Evolutionary conservation across 2,888 invertebrate species (phyloP), one percentile per base, ranked within the genome.

Genomic region (Archaeoteleia sp.): DNA sequence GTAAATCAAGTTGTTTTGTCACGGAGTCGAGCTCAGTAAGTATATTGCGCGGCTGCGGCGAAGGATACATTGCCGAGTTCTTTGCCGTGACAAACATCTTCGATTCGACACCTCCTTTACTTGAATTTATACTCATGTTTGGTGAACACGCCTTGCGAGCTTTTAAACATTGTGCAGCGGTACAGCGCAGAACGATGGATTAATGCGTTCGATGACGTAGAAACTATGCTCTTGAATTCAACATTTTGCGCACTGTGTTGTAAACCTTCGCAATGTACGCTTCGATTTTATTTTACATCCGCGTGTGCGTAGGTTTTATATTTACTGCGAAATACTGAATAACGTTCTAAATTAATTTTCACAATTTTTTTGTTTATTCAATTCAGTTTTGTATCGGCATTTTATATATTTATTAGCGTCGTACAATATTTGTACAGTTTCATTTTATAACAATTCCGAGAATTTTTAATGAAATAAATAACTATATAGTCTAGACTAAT

Each of bases 1-100:
- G 58, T 69, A 69, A 69, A 69, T 69, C 69, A 69, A 60, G 65
- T 55, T 65, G 65, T 69, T 69, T 69, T 65, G 63, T 60, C 61
- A 55, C 32, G 34, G 37, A 61, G 30, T 49, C 63, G 45, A 46
- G 58, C 53, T 51, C 17, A 29, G 60, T 45, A 51, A 67, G 61
- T 67, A 57, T 49, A 61, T 61, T 57, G 67, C 67, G 58, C 55
- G 35, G 53, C 57, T 25, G 37, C 65, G 48, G 46, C 48, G 60
- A 39, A 57, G 58, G 60, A 69, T 55, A 60, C 69, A 61, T 65
- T 65, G 45, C 63, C 69, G 65, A 43, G 51, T 65, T 65, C 69
- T 68, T 55, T 60, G 49, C 60, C 25, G 63, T 63, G 63, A 63
- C 68, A 63, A 68, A 63, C 62, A 62, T 54, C 63, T 58, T 60